These are phyloP conservation scores for Halisarca cf. caerulea DNA, from an alignment of 37 sponge, comb jelly and placozoan species.

Conservation along the genomic window DNA sequence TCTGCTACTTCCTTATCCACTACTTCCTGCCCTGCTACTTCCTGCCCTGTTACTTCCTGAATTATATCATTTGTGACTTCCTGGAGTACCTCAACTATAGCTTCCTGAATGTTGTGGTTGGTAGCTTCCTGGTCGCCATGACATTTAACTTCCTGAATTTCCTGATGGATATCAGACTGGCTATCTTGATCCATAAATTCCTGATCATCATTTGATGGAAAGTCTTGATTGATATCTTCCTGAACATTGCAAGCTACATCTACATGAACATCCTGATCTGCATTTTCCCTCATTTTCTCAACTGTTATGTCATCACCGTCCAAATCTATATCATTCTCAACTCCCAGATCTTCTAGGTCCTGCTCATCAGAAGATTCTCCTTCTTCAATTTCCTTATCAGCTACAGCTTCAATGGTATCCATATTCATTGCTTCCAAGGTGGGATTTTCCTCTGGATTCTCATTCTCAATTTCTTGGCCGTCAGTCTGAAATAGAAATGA, in stretches of 20 bases:
- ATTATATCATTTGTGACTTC: too few relatives aligned
- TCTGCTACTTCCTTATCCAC: not conserved
- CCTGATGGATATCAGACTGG: too few relatives aligned
- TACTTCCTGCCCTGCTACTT: not conserved
- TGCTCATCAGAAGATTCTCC: too few relatives aligned
- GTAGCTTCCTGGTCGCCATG: too few relatives aligned
- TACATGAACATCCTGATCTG: not conserved
- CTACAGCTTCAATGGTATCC: not conserved
- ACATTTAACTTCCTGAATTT: too few relatives aligned
- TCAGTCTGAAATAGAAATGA: not conserved
- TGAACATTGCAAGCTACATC: not conserved
- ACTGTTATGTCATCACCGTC: not conserved
- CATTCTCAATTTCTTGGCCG: slow-evolving; percentile 6
- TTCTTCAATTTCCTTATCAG: not conserved
- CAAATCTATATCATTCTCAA: too few relatives aligned
- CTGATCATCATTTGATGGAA: not conserved
- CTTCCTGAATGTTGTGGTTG: too few relatives aligned
- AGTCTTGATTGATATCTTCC: not conserved
- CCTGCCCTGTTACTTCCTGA: not conserved
- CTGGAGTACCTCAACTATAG: too few relatives aligned
- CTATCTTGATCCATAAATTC: not conserved
- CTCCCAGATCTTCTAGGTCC: not conserved
- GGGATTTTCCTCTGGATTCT: not conserved
- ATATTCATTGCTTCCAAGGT: not conserved
- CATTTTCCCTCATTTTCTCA: not conserved